Percentiles rank a stretch among this genome's conserved stretches.
phyloP scores from a whole-genome alignment of 2,113 vertebrate genomes.

The Actinemys pallida region DNA sequence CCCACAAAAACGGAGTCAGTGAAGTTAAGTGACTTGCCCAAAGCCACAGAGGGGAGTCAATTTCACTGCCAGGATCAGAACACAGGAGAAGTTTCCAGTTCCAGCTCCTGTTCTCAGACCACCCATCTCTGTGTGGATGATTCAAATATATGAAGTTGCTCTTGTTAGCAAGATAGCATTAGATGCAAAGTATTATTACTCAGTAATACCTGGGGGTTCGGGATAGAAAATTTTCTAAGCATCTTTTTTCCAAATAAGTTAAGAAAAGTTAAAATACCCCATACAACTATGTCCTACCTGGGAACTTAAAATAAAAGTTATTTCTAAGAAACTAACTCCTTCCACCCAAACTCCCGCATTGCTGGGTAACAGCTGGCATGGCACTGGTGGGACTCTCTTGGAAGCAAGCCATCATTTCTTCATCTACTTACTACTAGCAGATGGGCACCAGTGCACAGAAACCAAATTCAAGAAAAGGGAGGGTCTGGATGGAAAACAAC shows the following conservation, averaged over 20 bases:
- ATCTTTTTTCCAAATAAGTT: background rate
- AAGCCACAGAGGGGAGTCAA: too few species aligned
- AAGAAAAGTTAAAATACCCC: background rate
- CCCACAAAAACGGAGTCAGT: too few species aligned
- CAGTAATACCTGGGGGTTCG: too few species aligned
- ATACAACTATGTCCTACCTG: background rate
- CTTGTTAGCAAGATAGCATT: too few species aligned
- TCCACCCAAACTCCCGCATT: slow-evolving; percentile 8
- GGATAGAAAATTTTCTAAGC: background rate
- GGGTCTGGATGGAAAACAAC: too few species aligned
- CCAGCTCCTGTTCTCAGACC: too few species aligned
- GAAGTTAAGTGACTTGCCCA: too few species aligned
- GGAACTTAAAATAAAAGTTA: slow-evolving; percentile 9
- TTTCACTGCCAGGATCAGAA: too few species aligned
- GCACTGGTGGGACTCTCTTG: background rate
- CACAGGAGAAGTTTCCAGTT: too few species aligned
- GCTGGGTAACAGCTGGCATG: background rate
- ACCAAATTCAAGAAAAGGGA: background rate
- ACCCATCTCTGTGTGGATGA: too few species aligned
- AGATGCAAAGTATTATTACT: too few species aligned
- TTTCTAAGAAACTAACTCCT: slow-evolving; percentile 34
- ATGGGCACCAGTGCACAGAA: slow-evolving; percentile 68
- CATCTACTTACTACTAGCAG: slow-evolving; percentile 77
- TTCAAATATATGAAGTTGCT: too few species aligned
- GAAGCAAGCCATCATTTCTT: slow-evolving; percentile 69